Evolutionary conservation across 2,888 invertebrate genomes (phyloP).

Genomic region (Drosophila anomalata): DNA sequence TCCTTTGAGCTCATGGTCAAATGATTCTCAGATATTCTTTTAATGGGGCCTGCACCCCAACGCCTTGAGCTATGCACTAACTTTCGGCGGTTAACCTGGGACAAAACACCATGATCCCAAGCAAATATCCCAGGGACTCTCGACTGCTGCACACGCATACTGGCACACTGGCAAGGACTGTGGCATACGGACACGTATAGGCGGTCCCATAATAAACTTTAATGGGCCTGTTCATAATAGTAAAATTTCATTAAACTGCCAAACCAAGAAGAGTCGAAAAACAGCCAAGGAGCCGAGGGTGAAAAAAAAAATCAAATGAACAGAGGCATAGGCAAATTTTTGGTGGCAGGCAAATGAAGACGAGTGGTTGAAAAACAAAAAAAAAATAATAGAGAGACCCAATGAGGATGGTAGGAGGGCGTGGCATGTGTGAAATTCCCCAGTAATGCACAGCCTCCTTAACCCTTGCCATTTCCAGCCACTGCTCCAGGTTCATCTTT

Average conservation of each 20-base stretch:
- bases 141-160: background rate
- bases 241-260: conserved; percentile 81
- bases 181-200: background rate
- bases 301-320: conserved; percentile 42
- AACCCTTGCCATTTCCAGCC: conserved; percentile 5
- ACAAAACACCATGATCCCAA: conserved; percentile 37
- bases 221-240: conserved; percentile 80
- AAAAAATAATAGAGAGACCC: background rate
- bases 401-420: conserved; percentile 9
- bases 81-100: conserved; percentile 63
- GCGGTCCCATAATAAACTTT: conserved; percentile 75
- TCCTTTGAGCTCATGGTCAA: conserved; percentile 75
- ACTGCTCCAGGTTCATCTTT: conserved; percentile 24
- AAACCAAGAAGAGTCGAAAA: conserved; percentile 19
- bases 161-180: too few species aligned
- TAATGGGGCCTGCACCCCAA: conserved; percentile 43
- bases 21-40: conserved; percentile 76
- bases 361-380: conserved; percentile 50
- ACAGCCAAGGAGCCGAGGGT: background rate
- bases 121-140: conserved; percentile 38
- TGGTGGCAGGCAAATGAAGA: conserved; percentile 63
- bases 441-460: conserved; percentile 9
- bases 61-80: conserved; percentile 70
- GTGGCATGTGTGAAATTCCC: conserved; percentile 43
- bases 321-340: conserved; percentile 63